Evolutionary conservation across 2,888 invertebrate species (phyloP), one percentile per base, ranked within the genome.

Genomic region (Chymomyza amoena): DNA sequence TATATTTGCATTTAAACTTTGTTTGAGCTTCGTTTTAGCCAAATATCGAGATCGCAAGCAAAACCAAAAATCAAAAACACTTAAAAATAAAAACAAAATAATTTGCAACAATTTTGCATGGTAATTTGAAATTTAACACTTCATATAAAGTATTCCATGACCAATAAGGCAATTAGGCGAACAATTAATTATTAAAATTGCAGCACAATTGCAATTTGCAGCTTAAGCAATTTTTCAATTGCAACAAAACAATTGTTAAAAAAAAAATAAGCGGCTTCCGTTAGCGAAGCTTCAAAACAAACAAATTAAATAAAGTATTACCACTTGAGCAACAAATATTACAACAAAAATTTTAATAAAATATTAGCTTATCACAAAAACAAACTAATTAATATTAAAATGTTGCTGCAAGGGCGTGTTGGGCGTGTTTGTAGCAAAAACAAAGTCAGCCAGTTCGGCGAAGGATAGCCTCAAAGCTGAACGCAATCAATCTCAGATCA

Each of bases 251-350:
- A 45, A 45, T 1, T 13, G 13, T 6, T 2, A 45, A 5, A 45
- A 13, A 45, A 45, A 45, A 13, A 45, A 45, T 45, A 45, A 45
- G 39, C 45, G 45, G 60, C 62, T 64, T 68, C 52, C 59, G 72
- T 50, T 70, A 73, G 72, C 62, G 81, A 80, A 79, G 62, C 69
- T 69, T 70, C 66, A 61, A 67, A 28, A 60, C 51, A 39, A 45
- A 39, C 6, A 32, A 32, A 32, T 32, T 32, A 32, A 32, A 32
- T 32, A 32, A 32, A 32, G 6, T 45, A 45, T 45, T 45, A 45
- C 39, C 39, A 45, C 39, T 13, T 45, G 13, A 7, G 6, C 39
- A 45, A 13, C 6, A 45, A 39, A 13, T 39, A 39, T 39, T 13
- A 39, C 39, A 39, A 10, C 39, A 39, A 45, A 45, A 13, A 45